Evolutionary conservation across 2,113 vertebrate genomes (phyloP).

Genomic region (Cyprinus carpio): DNA sequence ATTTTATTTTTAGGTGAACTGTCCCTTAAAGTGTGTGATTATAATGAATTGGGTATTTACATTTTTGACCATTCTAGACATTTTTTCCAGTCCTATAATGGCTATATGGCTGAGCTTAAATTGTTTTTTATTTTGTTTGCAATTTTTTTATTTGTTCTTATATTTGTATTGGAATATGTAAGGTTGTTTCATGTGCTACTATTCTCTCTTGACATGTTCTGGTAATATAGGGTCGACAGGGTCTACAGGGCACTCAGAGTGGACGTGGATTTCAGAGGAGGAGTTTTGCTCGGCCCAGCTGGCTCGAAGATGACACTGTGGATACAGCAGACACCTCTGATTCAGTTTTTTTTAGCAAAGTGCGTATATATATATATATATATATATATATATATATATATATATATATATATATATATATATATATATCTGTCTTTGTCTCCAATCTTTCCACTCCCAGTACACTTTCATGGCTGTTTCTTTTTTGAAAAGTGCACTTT

Average conservation of each 20-base stretch:
- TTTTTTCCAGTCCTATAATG: not conserved
- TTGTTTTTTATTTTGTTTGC: too few species aligned
- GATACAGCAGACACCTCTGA: constrained; percentile 83
- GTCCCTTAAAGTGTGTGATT: not conserved
- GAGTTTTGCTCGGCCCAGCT: constrained; percentile 88
- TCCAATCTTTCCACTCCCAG: not conserved
- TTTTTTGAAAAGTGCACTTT: not conserved
- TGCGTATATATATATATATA: constrained; percentile 3
- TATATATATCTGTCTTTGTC: constrained; percentile 12
- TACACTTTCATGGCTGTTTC: not conserved
- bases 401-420: too few species aligned
- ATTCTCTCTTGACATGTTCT: not conserved
- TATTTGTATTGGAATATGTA: not conserved
- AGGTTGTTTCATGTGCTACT: not conserved
- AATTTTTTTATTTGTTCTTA: not conserved
- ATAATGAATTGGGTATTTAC: not conserved
- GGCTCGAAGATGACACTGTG: constrained; percentile 86
- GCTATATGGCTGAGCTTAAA: not conserved
- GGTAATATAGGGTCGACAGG: constrained; percentile 80
- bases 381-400: too few species aligned
- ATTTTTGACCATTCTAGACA: not conserved
- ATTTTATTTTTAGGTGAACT: not conserved
- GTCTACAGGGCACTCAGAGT: constrained; percentile 76
- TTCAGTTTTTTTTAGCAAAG: constrained; percentile 95
- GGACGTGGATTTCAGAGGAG: constrained; percentile 75